Percentiles rank a stretch among this genome's conserved stretches.
phyloP scores from a whole-genome alignment of 2,797 vertebrate genomes.

The Labroides dimidiatus region DNA sequence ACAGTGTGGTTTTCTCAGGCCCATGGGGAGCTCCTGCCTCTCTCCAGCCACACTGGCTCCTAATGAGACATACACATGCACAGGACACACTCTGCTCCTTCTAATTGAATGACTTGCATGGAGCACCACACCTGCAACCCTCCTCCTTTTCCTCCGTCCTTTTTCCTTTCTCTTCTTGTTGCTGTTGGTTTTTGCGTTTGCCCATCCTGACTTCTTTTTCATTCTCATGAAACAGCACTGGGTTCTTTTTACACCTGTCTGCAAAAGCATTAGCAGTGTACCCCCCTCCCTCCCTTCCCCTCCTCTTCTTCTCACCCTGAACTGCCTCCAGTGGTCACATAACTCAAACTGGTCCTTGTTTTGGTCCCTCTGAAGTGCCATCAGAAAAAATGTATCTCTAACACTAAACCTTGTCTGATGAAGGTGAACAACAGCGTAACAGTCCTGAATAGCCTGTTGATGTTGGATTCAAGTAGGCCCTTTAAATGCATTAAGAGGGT shows the following conservation, averaged over 20 bases:
- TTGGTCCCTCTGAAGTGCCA: constrained; percentile 10
- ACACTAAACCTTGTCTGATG: constrained; percentile 13
- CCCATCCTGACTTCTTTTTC: constrained; percentile 30
- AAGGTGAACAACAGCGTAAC: neutral
- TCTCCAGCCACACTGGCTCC: constrained; percentile 66
- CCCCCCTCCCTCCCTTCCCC: neutral
- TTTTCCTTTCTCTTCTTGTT: constrained; percentile 30
- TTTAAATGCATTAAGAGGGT: constrained; percentile 23
- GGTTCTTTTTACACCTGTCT: constrained; percentile 17
- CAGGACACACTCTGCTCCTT: constrained; percentile 69
- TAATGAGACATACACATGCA: constrained; percentile 84
- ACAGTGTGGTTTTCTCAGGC: constrained; percentile 83
- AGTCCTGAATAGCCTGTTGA: neutral
- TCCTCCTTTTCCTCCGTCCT: constrained; percentile 22
- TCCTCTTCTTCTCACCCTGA: constrained; percentile 5
- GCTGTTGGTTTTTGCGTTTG: constrained; percentile 33
- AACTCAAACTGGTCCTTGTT: constrained; percentile 6
- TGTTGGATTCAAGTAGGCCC: constrained; percentile 10
- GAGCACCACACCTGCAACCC: constrained; percentile 68
- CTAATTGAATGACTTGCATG: constrained; percentile 84
- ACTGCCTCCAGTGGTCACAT: neutral
- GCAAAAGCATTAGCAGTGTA: constrained; percentile 20
- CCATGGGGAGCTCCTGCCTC: constrained; percentile 78
- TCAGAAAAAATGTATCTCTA: constrained; percentile 20
- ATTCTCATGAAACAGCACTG: constrained; percentile 14